Evolutionary conservation across 1,140 invertebrate species (phyloP).

Genomic region (Diuraphis noxia): DNA sequence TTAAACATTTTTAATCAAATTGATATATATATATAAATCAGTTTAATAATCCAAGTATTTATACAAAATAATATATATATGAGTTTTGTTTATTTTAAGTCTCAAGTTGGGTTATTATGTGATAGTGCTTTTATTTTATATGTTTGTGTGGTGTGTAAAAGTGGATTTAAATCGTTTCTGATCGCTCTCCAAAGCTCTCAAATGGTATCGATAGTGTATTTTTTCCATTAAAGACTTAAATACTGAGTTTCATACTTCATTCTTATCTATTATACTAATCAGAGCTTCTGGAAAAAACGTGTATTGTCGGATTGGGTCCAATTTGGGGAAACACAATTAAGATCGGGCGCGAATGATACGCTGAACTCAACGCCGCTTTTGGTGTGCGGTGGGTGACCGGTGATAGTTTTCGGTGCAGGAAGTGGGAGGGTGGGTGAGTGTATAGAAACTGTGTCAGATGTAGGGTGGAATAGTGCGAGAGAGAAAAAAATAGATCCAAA

Average conservation of each 20-base stretch:
- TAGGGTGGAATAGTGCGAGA: background rate
- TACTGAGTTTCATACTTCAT: conserved; percentile 24
- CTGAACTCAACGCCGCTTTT: background rate
- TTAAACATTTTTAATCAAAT: background rate
- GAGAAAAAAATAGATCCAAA: background rate
- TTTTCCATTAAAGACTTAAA: conserved; percentile 35
- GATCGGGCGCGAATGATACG: conserved; percentile 25
- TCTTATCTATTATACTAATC: conserved; percentile 23
- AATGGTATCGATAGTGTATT: background rate
- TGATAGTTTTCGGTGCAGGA: background rate
- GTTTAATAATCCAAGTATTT: background rate
- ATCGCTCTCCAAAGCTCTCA: background rate
- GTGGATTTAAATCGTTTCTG: background rate
- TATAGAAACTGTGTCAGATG: background rate
- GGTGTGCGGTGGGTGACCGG: background rate
- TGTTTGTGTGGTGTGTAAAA: background rate
- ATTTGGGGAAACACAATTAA: conserved; percentile 46
- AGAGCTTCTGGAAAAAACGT: background rate
- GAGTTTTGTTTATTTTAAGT: background rate
- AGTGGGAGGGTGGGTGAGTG: background rate
- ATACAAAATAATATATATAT: background rate
- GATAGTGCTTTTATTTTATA: background rate
- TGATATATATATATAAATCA: background rate
- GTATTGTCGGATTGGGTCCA: conserved; percentile 27
- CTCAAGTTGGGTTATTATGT: background rate